phyloP scores from a whole-genome alignment of 2,888 invertebrate genomes.

The Tuta absoluta region DNA sequence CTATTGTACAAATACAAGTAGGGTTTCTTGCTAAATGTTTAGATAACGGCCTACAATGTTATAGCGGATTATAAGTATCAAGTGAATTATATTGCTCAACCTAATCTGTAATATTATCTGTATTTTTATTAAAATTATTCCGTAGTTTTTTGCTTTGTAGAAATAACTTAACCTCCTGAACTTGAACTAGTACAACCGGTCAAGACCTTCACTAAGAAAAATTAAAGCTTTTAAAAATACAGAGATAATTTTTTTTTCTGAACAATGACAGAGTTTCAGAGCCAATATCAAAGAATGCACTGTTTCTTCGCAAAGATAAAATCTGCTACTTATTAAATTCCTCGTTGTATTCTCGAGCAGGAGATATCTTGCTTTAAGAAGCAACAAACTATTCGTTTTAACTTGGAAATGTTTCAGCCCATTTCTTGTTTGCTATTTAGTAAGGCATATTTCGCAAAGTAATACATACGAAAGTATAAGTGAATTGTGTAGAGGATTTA shows the following conservation, averaged over 20 bases:
- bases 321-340: constrained; percentile 18
- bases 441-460: background rate
- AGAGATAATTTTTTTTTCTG: background rate
- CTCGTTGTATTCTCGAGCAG: background rate
- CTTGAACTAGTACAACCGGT: background rate
- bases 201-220: background rate
- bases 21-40: background rate
- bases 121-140: too few species aligned
- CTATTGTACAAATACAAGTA: background rate
- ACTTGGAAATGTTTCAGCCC: background rate
- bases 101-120: too few species aligned
- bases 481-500: too few species aligned
- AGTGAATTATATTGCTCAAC: too few species aligned
- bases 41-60: too few species aligned
- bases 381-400: constrained; percentile 10
- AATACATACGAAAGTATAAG: background rate
- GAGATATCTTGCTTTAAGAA: constrained; percentile 1
- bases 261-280: background rate
- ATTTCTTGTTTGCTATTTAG: constrained; percentile 11
- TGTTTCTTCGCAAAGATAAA: constrained; percentile 3
- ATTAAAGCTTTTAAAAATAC: background rate
- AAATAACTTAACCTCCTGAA: background rate
- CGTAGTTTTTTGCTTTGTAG: too few species aligned
- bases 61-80: too few species aligned
- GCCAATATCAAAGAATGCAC: background rate